These are phyloP conservation scores for Tinea trinotella DNA, from an alignment of 2,888 invertebrate genomes.

Conservation along the genomic window DNA sequence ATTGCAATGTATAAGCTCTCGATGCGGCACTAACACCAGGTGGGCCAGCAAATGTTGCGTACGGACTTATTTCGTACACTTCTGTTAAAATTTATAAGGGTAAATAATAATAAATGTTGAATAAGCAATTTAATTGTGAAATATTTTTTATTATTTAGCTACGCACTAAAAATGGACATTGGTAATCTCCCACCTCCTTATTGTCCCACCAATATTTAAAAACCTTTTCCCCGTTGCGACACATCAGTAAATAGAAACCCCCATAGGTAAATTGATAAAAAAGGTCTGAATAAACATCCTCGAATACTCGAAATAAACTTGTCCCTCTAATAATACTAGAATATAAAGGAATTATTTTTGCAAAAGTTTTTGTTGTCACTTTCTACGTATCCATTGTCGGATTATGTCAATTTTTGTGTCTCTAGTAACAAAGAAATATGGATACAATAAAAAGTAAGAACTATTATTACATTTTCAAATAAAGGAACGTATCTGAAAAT, in stretches of 20 bases:
- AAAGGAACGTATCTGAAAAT: too few species aligned
- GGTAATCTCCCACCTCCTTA: too few species aligned
- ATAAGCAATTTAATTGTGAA: too few species aligned
- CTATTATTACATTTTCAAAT: too few species aligned
- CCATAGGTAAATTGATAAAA: neutral
- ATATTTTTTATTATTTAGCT: too few species aligned
- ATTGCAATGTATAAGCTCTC: slow-evolving; percentile 58
- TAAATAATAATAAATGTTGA: too few species aligned
- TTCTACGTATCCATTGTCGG: neutral
- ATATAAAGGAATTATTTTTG: slow-evolving; percentile 5
- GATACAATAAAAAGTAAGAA: neutral
- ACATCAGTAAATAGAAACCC: neutral
- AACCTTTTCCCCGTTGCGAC: too few species aligned
- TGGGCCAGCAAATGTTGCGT: slow-evolving; percentile 76
- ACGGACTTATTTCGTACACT: slow-evolving; percentile 79
- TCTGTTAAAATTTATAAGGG: too few species aligned
- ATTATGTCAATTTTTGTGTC: neutral
- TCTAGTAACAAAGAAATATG: neutral
- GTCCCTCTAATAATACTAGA: neutral
- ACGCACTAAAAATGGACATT: too few species aligned
- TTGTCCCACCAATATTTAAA: too few species aligned
- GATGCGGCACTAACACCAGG: slow-evolving; percentile 37
- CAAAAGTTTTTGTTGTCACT: neutral
- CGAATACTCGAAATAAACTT: neutral
- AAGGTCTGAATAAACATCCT: slow-evolving; percentile 7